Evolutionary conservation across 2,113 vertebrate species (phyloP).

Genomic region (Neotoma lepida): DNA sequence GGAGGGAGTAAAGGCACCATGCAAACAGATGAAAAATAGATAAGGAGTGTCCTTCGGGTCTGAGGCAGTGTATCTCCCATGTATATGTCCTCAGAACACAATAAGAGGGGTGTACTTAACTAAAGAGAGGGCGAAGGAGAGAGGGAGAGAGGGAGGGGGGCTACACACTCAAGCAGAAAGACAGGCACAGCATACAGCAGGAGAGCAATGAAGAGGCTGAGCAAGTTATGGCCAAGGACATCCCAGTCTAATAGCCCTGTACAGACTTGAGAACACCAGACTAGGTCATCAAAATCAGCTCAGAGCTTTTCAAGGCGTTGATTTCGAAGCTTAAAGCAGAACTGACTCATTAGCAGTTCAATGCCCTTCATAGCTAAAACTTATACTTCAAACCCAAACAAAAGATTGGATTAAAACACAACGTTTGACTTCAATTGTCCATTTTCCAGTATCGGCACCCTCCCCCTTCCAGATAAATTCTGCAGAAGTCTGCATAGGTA

Average conservation of each 20-base stretch:
- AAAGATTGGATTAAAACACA: neutral
- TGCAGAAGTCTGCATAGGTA: neutral
- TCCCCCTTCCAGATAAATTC: neutral
- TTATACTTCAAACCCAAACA: neutral
- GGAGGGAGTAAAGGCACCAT: neutral
- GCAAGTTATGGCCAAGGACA: too few relatives aligned
- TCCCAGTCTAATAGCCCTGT: neutral
- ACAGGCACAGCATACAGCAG: neutral
- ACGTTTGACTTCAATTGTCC: neutral
- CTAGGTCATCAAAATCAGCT: neutral
- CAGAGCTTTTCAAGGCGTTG: neutral
- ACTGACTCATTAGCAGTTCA: neutral
- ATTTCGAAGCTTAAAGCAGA: slow-evolving; percentile 12
- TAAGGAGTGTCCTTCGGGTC: neutral
- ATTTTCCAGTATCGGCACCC: neutral
- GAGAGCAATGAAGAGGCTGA: neutral
- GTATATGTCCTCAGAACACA: neutral
- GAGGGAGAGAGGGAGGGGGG: too few relatives aligned
- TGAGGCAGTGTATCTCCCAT: neutral
- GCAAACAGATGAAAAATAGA: neutral
- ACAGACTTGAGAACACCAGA: neutral
- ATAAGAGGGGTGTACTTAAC: neutral
- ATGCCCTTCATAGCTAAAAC: neutral
- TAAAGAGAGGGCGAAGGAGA: too few relatives aligned
- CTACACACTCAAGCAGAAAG: neutral